phyloP scores from a whole-genome alignment of 2,888 invertebrate genomes.

The Scrobipalpa atriplicella region DNA sequence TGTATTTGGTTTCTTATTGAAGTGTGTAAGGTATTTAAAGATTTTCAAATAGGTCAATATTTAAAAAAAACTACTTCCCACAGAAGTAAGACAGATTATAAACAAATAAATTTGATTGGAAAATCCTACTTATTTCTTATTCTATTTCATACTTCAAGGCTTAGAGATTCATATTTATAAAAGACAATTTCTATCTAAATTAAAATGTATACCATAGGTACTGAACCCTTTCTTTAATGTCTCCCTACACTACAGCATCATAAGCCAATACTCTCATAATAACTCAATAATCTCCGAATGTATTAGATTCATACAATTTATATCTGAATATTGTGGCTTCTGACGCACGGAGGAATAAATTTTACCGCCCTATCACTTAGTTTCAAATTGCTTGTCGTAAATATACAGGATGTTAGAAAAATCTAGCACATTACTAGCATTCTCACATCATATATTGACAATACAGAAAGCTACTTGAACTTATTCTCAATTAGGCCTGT shows the following conservation, averaged over 20 bases:
- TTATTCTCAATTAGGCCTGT: too few species aligned
- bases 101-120: too few species aligned
- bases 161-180: too few species aligned
- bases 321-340: conserved; percentile 39
- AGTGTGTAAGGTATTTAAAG: too few species aligned
- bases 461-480: background rate
- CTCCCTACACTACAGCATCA: background rate
- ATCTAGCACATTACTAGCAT: too few species aligned
- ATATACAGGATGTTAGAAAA: conserved; percentile 51
- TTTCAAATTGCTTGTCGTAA: conserved; percentile 68
- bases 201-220: background rate
- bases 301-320: conserved; percentile 45
- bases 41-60: too few species aligned
- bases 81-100: too few species aligned
- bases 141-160: too few species aligned
- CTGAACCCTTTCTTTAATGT: background rate
- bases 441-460: too few species aligned
- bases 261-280: conserved; percentile 30
- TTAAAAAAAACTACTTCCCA: too few species aligned
- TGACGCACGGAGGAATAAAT: conserved; percentile 53
- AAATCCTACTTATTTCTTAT: too few species aligned
- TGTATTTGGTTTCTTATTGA: too few species aligned
- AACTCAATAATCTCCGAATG: conserved; percentile 38
- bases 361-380: conserved; percentile 78
- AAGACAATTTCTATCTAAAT: background rate